A percentile compares a stretch with the other conserved stretches of the same genome.
Evolutionary conservation across 2,888 invertebrate genomes (phyloP).

Genomic region (Volucella zonaria): DNA sequence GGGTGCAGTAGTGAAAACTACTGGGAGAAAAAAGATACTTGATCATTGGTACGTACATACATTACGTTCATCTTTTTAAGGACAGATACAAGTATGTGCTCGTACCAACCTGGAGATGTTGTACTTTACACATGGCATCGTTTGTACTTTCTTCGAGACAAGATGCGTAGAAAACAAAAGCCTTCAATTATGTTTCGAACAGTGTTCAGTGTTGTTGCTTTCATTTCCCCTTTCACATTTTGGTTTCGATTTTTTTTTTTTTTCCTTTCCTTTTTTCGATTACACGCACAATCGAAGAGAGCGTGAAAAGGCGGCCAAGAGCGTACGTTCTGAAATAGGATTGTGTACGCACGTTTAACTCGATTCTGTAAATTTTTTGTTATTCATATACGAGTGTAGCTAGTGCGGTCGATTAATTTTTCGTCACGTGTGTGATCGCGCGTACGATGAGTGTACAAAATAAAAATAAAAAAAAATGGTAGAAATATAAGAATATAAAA

Average conservation of each 20-base stretch:
- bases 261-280: neutral
- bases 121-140: neutral
- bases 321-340: slow-evolving; percentile 31
- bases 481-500: slow-evolving; percentile 7
- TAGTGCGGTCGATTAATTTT: slow-evolving; percentile 56
- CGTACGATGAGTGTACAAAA: slow-evolving; percentile 24
- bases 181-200: slow-evolving; percentile 10
- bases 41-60: neutral
- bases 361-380: slow-evolving; percentile 6
- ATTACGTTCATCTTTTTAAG: neutral
- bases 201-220: slow-evolving; percentile 25
- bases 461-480: slow-evolving; percentile 5
- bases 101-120: neutral
- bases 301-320: slow-evolving; percentile 41
- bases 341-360: slow-evolving; percentile 46
- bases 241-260: slow-evolving; percentile 10
- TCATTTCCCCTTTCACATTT: slow-evolving; percentile 58
- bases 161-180: slow-evolving; percentile 38
- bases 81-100: neutral
- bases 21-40: neutral
- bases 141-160: slow-evolving; percentile 38
- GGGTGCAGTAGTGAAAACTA: slow-evolving; percentile 6
- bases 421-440: slow-evolving; percentile 62
- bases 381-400: slow-evolving; percentile 6
- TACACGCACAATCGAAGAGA: slow-evolving; percentile 51